Conservation (phyloP, 2,888 invertebrate species). For the Ischnus inquisitorius region DNA sequence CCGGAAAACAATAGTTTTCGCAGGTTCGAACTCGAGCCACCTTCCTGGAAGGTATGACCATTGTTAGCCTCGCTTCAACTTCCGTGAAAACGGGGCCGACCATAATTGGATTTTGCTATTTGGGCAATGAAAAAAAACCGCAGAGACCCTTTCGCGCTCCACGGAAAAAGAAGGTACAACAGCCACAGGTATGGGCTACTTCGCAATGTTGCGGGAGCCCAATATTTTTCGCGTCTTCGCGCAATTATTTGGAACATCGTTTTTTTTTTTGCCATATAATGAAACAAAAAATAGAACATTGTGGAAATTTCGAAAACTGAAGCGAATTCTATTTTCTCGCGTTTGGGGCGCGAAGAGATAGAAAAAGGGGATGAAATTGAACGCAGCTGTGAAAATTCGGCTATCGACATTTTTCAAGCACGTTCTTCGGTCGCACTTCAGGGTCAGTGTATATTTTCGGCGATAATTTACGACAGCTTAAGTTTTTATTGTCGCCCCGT, state of each 20-base stretch:
- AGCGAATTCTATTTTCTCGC: background rate
- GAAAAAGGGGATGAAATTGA: slow-evolving; percentile 38
- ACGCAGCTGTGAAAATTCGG: slow-evolving; percentile 2
- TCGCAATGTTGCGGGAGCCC: background rate
- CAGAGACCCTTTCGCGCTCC: slow-evolving; percentile 44
- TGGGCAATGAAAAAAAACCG: slow-evolving; percentile 67
- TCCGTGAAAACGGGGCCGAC: slow-evolving; percentile 34
- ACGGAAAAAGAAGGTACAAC: slow-evolving; percentile 21
- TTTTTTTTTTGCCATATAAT: background rate
- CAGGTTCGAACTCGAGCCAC: slow-evolving; percentile 61
- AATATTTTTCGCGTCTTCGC: background rate
- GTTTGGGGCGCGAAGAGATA: background rate
- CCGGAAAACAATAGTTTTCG: slow-evolving; percentile 52
- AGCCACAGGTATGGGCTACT: slow-evolving; percentile 31
- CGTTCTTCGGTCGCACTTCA: slow-evolving; percentile 57
- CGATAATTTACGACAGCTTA: slow-evolving; percentile 71
- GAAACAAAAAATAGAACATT: background rate
- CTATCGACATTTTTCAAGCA: slow-evolving; percentile 38
- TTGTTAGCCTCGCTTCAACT: slow-evolving; percentile 62
- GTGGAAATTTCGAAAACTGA: background rate
- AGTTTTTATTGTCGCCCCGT: slow-evolving; percentile 73
- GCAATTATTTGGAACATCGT: background rate
- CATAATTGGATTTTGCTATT: slow-evolving; percentile 71
- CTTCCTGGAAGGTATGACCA: slow-evolving; percentile 61
- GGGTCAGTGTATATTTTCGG: slow-evolving; percentile 63